Evolutionary conservation across 2,113 vertebrate genomes (phyloP).

Genomic region (Falco punctatus): DNA sequence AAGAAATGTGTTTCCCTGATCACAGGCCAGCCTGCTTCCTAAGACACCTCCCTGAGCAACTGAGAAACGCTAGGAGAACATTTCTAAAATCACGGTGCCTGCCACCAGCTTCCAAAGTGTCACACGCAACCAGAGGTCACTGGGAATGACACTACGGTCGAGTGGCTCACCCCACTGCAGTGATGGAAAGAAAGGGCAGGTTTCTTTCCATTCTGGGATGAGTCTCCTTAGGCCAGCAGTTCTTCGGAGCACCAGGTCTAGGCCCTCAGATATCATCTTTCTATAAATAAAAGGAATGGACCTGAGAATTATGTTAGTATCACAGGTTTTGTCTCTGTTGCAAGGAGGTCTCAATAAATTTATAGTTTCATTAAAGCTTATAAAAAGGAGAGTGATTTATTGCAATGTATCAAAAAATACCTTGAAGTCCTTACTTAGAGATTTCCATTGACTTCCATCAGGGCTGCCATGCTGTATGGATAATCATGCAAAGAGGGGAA

Average conservation of each 20-base stretch:
- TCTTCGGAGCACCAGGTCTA: not conserved
- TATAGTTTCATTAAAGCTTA: not conserved
- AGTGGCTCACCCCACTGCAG: not conserved
- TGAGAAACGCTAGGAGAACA: not conserved
- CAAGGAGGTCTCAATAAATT: not conserved
- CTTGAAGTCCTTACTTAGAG: not conserved
- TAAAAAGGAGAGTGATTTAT: not conserved
- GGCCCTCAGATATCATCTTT: not conserved
- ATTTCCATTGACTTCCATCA: not conserved
- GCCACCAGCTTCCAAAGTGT: not conserved
- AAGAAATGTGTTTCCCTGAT: not conserved
- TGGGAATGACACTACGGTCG: not conserved
- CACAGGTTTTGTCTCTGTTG: not conserved
- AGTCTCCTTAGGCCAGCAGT: not conserved
- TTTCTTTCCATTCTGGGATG: not conserved
- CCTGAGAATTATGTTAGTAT: not conserved
- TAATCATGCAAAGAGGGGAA: not conserved
- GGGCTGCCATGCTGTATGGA: not conserved
- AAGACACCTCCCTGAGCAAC: not conserved
- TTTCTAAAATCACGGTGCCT: not conserved
- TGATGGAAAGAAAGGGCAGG: not conserved
- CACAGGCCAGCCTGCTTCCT: not conserved
- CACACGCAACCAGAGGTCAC: not conserved
- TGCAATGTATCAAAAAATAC: not conserved
- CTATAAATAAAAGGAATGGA: not conserved